Base-by-base conservation (phyloP, 2,797 vertebrate genomes). In the Characodon lateralis region DNA sequence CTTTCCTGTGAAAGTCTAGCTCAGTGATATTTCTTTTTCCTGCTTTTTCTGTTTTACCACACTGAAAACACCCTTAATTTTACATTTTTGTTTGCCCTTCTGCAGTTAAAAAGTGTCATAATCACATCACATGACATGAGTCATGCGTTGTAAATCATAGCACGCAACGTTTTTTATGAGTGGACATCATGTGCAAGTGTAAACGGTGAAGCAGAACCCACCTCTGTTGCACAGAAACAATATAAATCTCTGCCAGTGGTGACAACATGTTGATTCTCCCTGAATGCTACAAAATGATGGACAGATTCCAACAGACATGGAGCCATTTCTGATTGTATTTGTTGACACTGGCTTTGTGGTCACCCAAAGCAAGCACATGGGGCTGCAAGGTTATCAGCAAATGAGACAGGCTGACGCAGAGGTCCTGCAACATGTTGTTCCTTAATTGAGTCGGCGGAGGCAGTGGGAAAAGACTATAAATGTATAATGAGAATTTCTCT, bases 331-430 rank as follows among this genome's bases (percentile, higher is more conserved):
- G 83, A 39, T 48, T 90, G 66, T 90, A 90, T 94, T 92, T 95
- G 90, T 95, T 93, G 92, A 94, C 89, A 85, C 26, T 89, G 84
- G 86, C 28, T 82, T 85, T 88, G 89, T 85, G 82, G 88, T 87
- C 87, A 86, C 56, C 89, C 91, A 90, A 87, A 92, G 86, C 83
- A 92, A 93, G 90, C 89, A 84, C 4, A 16, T 2, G 5, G 87
- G 92, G 83, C 90, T 69, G 66, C 56, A 3, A 81, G 94, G 94
- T 95, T 95, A 95, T 96, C 94, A 76, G 88, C 69, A 78, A 92
- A 90, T 79, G 88, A 94, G 94, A 94, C 94, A 91, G 92, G 80
- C 89, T 93, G 94, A 90, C 94, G 92, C 91, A 87, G 82, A 68
- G 73, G 51, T 85, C 80, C 76, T 71, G 69, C 51, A 10, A 76